These are phyloP conservation scores for Eurypyga helias DNA, from an alignment of 2,113 vertebrate genomes.

Conservation along the genomic window DNA sequence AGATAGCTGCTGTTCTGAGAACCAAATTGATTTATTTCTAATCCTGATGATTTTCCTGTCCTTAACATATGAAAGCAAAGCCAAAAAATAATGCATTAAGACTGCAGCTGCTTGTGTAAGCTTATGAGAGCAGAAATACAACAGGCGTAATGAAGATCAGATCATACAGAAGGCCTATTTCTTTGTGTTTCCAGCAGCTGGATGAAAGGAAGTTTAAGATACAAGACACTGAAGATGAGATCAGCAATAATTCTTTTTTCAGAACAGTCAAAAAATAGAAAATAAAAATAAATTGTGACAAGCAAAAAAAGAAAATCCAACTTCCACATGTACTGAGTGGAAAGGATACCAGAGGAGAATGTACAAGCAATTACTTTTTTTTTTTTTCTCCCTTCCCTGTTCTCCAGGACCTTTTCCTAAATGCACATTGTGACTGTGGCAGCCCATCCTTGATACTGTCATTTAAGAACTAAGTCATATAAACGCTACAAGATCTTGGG, in stretches of 20 bases:
- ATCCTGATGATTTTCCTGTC: conserved; percentile 25
- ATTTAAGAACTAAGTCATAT: not conserved
- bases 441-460: not conserved
- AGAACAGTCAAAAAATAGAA: not conserved
- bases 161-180: not conserved
- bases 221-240: not conserved
- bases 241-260: conserved; percentile 9
- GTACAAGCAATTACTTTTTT: not conserved
- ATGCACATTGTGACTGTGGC: not conserved
- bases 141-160: conserved; percentile 11
- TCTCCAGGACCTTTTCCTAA: not conserved
- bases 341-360: not conserved
- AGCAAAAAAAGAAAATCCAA: not conserved
- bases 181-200: not conserved
- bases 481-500: not conserved
- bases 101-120: conserved; percentile 39
- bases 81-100: conserved; percentile 31
- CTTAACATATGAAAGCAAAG: conserved; percentile 50
- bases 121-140: conserved; percentile 25
- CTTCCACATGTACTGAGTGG: not conserved
- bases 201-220: not conserved
- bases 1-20: conserved; percentile 1
- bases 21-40: conserved; percentile 48
- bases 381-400: not conserved
- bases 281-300: not conserved